These are phyloP conservation scores for Selenia dentaria DNA, from an alignment of 2,888 invertebrate species.

Conservation along the genomic window DNA sequence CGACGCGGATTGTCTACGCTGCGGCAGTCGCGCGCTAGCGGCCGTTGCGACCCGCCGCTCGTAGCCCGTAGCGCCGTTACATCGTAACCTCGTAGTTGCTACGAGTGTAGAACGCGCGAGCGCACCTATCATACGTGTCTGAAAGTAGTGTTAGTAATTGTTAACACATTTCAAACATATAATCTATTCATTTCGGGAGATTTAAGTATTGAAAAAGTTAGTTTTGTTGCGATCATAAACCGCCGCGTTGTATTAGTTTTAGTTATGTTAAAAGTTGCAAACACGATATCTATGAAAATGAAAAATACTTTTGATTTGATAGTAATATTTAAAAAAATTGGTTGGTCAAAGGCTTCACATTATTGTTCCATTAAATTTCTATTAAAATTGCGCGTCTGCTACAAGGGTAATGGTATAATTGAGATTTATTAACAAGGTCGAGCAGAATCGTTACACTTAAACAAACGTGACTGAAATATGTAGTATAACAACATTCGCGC, in stretches of 20 bases:
- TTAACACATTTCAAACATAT: too few species aligned
- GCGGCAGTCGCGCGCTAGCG: conserved; percentile 54
- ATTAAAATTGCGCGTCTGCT: conserved; percentile 26
- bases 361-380: conserved; percentile 22
- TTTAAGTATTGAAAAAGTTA: too few species aligned
- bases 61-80: conserved; percentile 31
- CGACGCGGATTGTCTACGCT: conserved; percentile 36
- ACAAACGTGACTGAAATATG: conserved; percentile 37
- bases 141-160: too few species aligned
- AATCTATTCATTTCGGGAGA: too few species aligned
- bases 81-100: conserved; percentile 35
- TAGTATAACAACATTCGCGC: background rate
- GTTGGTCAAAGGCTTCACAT: conserved; percentile 1
- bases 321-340: too few species aligned
- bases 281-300: too few species aligned
- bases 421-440: conserved; percentile 37
- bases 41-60: conserved; percentile 44
- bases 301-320: too few species aligned
- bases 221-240: too few species aligned
- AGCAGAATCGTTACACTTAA: conserved; percentile 31
- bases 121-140: conserved; percentile 27
- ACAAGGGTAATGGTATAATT: conserved; percentile 33
- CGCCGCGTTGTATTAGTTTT: too few species aligned
- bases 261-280: too few species aligned
- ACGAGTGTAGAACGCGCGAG: conserved; percentile 39